Percentiles rank a stretch among this genome's conserved stretches.
These are phyloP conservation scores for Etheostoma spectabile DNA, from an alignment of 2,113 vertebrate genomes.

Conservation along the genomic window DNA sequence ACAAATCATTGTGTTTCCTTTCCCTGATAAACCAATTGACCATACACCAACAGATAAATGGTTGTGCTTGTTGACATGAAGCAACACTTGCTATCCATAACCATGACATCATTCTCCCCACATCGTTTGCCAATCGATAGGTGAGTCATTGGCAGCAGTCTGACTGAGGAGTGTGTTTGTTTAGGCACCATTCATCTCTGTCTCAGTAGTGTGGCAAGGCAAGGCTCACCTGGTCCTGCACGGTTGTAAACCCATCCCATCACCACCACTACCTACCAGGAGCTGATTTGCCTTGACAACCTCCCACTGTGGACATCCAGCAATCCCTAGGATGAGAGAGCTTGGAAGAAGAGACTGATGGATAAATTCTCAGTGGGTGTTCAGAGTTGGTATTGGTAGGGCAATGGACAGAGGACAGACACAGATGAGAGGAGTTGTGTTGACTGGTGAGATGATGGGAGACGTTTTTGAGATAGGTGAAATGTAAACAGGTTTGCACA, in stretches of 20 bases:
- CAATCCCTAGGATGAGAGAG: conserved; percentile 27
- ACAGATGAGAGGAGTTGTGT: conserved; percentile 11
- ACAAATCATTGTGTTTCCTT: background rate
- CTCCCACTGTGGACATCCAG: conserved; percentile 59
- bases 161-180: background rate
- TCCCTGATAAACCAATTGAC: background rate
- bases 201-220: conserved; percentile 7
- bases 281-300: conserved; percentile 57
- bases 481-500: background rate
- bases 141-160: background rate
- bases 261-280: conserved; percentile 31
- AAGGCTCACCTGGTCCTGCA: conserved; percentile 21
- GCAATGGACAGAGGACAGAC: conserved; percentile 8
- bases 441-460: background rate
- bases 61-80: background rate
- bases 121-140: conserved; percentile 5
- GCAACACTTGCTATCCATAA: background rate
- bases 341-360: conserved; percentile 35
- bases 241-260: conserved; percentile 23
- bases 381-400: conserved; percentile 18
- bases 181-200: conserved; percentile 1
- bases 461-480: background rate
- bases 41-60: background rate
- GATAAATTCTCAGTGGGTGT: conserved; percentile 51
- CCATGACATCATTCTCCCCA: background rate